phyloP scores from a whole-genome alignment of 2,797 vertebrate species.

The Vultur gryphus region DNA sequence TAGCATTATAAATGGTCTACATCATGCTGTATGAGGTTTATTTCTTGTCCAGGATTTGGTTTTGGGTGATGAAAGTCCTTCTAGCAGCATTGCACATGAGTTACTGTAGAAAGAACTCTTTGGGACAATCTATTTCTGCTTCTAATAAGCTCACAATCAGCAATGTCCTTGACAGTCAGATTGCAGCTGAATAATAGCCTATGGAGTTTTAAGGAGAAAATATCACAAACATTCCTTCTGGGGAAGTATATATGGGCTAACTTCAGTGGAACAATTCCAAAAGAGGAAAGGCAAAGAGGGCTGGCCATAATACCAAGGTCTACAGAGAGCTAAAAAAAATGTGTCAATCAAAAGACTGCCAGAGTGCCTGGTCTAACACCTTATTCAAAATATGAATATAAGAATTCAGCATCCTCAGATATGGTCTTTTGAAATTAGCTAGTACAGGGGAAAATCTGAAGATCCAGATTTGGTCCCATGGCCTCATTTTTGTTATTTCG shows the following conservation, averaged over 20 bases:
- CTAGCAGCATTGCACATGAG: background rate
- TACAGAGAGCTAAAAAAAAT: background rate
- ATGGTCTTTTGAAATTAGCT: background rate
- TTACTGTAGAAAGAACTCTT: background rate
- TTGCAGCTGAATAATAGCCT: background rate
- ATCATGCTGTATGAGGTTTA: background rate
- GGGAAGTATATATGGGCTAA: background rate
- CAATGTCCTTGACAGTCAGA: background rate
- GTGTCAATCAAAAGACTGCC: background rate
- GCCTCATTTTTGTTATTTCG: background rate
- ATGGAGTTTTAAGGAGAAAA: background rate
- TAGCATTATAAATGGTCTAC: background rate
- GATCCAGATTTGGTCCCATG: background rate
- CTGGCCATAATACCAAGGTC: background rate
- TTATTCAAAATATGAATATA: background rate
- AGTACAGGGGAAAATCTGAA: background rate
- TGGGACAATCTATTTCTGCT: background rate
- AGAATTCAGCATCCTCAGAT: background rate
- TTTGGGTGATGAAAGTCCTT: conserved; percentile 5
- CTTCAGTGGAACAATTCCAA: background rate
- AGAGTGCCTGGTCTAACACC: background rate
- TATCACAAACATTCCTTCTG: background rate
- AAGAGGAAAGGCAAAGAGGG: background rate
- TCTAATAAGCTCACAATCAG: background rate
- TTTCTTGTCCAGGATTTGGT: background rate